These are phyloP conservation scores for Palythoa grandiflora DNA, from an alignment of 92 coral and sea anemone genomes.

Conservation along the genomic window DNA sequence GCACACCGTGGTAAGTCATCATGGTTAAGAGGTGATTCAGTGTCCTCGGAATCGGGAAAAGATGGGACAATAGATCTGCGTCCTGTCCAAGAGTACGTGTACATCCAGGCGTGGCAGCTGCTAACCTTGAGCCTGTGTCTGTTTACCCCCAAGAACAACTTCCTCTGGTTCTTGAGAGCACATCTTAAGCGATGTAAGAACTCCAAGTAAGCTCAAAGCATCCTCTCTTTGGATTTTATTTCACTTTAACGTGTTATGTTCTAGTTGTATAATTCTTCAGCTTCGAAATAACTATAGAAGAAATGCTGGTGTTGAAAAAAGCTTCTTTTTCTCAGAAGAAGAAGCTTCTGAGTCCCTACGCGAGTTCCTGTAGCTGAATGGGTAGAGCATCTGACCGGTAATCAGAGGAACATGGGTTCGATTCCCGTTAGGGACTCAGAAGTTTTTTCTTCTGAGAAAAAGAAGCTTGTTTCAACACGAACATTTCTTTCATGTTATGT, in stretches of 20 bases:
- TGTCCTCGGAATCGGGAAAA: conserved; percentile 58
- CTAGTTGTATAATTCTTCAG: background rate
- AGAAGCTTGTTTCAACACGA: no score
- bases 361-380: no score
- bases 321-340: no score
- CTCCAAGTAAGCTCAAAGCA: conserved; percentile 62
- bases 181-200: conserved; percentile 78
- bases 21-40: conserved; percentile 72
- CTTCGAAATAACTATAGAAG: background rate
- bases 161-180: conserved; percentile 81
- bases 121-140: conserved; percentile 86
- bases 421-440: no score
- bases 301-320: no score
- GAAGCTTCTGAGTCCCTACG: no score
- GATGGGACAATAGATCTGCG: conserved; percentile 96
- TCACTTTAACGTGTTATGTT: no score
- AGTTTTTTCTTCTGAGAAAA: no score
- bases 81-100: conserved; percentile 92
- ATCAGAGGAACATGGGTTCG: no score
- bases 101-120: conserved; percentile 95
- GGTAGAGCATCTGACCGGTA: no score
- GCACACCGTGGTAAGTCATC: conserved; percentile 83
- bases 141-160: conserved; percentile 92
- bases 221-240: background rate
- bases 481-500: background rate